Evolutionary conservation across 1,140 invertebrate species (phyloP), one percentile per base, ranked within the genome.

Genomic region (Tenebrio molitor): DNA sequence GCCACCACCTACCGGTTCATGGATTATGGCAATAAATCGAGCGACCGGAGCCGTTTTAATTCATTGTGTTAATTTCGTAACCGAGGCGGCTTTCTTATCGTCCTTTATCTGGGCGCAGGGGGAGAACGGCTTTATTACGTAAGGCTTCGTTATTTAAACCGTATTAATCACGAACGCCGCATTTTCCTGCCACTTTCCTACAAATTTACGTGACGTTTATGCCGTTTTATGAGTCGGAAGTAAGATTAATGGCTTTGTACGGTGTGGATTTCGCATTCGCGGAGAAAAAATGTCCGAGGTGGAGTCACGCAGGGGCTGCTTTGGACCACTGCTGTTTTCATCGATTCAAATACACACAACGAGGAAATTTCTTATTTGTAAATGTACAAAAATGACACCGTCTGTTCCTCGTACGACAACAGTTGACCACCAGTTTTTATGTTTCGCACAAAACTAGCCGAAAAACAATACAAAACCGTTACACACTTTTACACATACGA

Each of bases 191-290:
- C 36, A 12, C 36, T 39, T 7, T 5, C 36, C 6, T 39, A 53
- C 50, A 58, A 58, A 58, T 25, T 58, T 58, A 58, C 50, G 50
- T 58, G 50, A 58, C 50, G 23, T 58, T 58, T 58, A 58, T 25
- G 23, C 50, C 21, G 50, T 12, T 58, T 58, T 58, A 34, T 58
- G 36, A 39, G 36, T 39, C 36, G 36, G 36, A 12, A 39, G 36
- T n/a, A 34, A 29, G 50, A 58, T 58, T 58, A 58, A 58, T 58
- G 50, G 23, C 23, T 15, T 12, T 25, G 8, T 25, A n/a, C 21
- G 7, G 19, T 34, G 23, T n/a, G 50, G 50, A 58, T 7, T 39
- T 39, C 36, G 36, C 36, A n/a, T 39, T 39, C 25, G n/a, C n/a
- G n/a, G n/a, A n/a, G n/a, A n/a, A n/a, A n/a, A n/a, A n/a, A n/a